These are phyloP conservation scores for Phenganax subtilis DNA, from an alignment of 92 coral and sea anemone genomes.

Conservation along the genomic window DNA sequence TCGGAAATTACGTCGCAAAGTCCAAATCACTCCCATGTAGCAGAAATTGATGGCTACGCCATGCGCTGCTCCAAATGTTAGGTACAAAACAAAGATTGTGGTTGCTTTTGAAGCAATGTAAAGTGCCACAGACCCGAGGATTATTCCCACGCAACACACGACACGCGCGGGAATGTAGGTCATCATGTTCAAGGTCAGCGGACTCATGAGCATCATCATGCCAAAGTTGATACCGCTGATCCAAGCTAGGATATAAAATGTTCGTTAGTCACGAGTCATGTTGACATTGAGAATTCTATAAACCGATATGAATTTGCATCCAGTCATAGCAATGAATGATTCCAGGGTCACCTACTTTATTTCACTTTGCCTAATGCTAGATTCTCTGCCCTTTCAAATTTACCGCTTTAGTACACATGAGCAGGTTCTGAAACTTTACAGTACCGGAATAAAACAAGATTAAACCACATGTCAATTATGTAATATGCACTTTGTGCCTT, in stretches of 20 bases:
- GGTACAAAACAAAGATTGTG: constrained; percentile 63
- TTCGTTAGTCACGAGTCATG: too few relatives aligned
- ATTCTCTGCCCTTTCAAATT: too few relatives aligned
- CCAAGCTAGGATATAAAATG: constrained; percentile 63
- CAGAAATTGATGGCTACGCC: constrained; percentile 71
- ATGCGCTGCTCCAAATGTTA: constrained; percentile 66
- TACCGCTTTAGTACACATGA: too few relatives aligned
- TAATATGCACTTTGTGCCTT: too few relatives aligned
- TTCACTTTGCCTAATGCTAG: too few relatives aligned
- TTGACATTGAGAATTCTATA: too few relatives aligned
- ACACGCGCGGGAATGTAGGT: constrained; percentile 72
- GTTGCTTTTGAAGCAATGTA: constrained; percentile 65
- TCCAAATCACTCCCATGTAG: constrained; percentile 65
- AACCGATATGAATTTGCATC: too few relatives aligned
- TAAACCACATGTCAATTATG: too few relatives aligned
- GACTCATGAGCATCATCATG: constrained; percentile 59
- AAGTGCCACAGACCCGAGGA: constrained; percentile 50
- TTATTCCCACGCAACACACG: constrained; percentile 75
- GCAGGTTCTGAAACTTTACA: too few relatives aligned
- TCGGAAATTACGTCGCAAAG: constrained; percentile 62
- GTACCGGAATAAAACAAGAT: too few relatives aligned
- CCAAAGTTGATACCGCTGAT: constrained; percentile 76
- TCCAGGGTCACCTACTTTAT: too few relatives aligned
- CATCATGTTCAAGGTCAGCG: constrained; percentile 61
- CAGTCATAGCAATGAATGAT: too few relatives aligned